These are phyloP conservation scores for Scaptomyza polygonia DNA, from an alignment of 2,888 invertebrate genomes.

Conservation along the genomic window DNA sequence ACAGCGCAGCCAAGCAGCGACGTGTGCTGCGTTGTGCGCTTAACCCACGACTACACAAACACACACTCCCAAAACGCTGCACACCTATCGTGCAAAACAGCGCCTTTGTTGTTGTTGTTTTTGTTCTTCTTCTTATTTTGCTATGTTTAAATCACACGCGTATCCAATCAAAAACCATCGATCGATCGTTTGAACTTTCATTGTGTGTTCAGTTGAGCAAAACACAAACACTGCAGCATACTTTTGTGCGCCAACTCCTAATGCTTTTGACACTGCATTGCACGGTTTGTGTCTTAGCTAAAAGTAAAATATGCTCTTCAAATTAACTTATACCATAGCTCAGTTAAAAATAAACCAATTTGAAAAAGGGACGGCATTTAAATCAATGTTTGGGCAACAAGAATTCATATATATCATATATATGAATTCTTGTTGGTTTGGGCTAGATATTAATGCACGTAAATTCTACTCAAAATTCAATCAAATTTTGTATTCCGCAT, in stretches of 20 bases:
- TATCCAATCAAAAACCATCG: slow-evolving; percentile 31
- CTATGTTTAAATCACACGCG: slow-evolving; percentile 32
- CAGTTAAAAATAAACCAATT: neutral
- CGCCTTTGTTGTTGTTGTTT: slow-evolving; percentile 35
- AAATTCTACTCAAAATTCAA: neutral
- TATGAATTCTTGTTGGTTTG: too few relatives aligned
- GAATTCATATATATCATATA: too few relatives aligned
- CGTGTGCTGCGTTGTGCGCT: slow-evolving; percentile 57
- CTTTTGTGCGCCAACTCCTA: slow-evolving; percentile 26
- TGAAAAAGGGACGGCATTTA: too few relatives aligned
- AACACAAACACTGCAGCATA: slow-evolving; percentile 25
- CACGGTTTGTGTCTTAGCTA: slow-evolving; percentile 26
- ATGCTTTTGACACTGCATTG: neutral
- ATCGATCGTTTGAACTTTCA: neutral
- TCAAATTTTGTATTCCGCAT: too few relatives aligned
- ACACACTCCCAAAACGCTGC: slow-evolving; percentile 19
- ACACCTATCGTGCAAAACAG: slow-evolving; percentile 31
- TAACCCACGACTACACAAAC: slow-evolving; percentile 51
- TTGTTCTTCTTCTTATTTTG: slow-evolving; percentile 32
- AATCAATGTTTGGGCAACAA: neutral
- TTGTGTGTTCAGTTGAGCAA: neutral
- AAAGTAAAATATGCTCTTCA: neutral
- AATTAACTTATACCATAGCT: too few relatives aligned
- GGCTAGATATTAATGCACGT: too few relatives aligned
- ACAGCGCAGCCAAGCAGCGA: slow-evolving; percentile 13